Evolutionary conservation across 2,797 vertebrate species (phyloP), one percentile per base, ranked within the genome.

Genomic region (Sebastes trivittatus): DNA sequence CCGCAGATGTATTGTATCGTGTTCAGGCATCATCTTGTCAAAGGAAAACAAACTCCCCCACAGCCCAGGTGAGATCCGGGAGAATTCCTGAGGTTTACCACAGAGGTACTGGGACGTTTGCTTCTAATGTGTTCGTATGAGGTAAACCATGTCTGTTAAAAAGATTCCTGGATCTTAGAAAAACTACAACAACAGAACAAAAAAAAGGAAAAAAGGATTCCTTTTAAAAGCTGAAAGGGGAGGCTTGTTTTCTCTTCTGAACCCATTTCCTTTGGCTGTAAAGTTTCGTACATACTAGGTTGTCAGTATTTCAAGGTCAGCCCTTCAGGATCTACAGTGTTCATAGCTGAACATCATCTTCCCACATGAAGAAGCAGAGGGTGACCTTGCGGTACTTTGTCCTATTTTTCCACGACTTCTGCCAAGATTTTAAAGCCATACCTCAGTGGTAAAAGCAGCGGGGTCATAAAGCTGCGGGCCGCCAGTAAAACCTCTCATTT

Each of bases 371-470:
- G 86, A 85, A 85, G 63, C 60, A 69, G 74, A 77, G 65, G 72
- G 49, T 5, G 27, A 88, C 81, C 82, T 82, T 7, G 23, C 75
- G 83, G 46, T 75, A 79, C 58, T 77, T 72, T 29, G 78, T 77
- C 61, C 54, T 72, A 4, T 82, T 91, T 91, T 95, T 93, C 92
- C 93, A 91, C 8, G 2, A 73, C 54, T 84, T 81, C 72, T 93
- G 93, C 93, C 93, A 94, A 91, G 87, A 87, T 75, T 87, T 80
- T 77, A 93, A 85, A 89, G 75, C 80, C 81, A 76, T 87, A 85
- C 84, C 80, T 77, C 77, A 30, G 83, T 63, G 80, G 81, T 87
- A 85, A 71, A 80, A 91, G 74, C 74, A 58, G 46, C 76, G n/a
- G 49, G 42, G 87, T 72, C 80, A 80, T 93, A 92, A 93, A 94